These are phyloP conservation scores for Steinernema feltiae DNA, from an alignment of 1,140 invertebrate species.

Conservation along the genomic window DNA sequence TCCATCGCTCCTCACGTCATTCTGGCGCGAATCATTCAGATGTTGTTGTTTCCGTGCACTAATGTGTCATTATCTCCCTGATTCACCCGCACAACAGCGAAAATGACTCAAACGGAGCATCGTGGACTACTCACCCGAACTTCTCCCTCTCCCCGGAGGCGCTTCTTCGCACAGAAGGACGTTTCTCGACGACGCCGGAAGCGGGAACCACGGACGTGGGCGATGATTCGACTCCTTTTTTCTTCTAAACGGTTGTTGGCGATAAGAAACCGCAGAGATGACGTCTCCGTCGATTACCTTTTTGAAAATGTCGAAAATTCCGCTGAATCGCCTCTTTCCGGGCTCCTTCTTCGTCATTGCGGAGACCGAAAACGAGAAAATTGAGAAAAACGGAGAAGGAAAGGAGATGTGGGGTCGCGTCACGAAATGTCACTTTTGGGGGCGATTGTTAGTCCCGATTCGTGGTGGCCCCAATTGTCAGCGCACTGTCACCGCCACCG, in stretches of 20 bases:
- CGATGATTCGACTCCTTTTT: not conserved
- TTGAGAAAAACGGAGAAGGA: not conserved
- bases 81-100: no score
- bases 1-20: no score
- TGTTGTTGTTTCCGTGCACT: no score
- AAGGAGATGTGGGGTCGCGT: not conserved
- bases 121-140: not conserved
- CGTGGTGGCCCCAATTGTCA: not conserved
- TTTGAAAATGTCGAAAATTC: not conserved
- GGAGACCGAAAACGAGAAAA: not conserved
- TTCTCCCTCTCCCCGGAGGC: not conserved
- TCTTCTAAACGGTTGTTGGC: not conserved
- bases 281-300: not conserved
- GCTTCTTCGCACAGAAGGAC: not conserved
- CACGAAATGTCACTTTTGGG: conserved; percentile 13
- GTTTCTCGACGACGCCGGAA: not conserved
- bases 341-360: not conserved
- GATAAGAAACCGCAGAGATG: not conserved
- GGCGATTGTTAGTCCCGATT: not conserved
- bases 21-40: no score
- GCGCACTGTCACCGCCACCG: not conserved
- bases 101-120: not conserved
- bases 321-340: not conserved
- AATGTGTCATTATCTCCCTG: no score
- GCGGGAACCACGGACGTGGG: not conserved